Percentiles rank a stretch among this genome's conserved stretches.
These are phyloP conservation scores for Linyphia triangularis DNA, from an alignment of 2,888 invertebrate genomes.

Conservation along the genomic window DNA sequence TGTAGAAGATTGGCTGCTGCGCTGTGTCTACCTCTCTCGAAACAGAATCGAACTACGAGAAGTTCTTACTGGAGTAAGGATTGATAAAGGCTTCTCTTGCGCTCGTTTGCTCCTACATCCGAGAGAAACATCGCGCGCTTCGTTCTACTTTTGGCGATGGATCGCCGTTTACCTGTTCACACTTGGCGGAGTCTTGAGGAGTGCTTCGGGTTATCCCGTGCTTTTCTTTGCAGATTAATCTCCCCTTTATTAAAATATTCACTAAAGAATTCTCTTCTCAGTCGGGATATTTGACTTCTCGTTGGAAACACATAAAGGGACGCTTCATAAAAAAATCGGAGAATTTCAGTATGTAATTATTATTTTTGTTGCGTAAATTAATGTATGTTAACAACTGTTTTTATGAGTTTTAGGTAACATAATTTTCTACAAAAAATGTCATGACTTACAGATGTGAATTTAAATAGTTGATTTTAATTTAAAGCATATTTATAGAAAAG, in stretches of 20 bases:
- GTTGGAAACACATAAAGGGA: neutral
- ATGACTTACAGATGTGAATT: too few species aligned
- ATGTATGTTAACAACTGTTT: too few species aligned
- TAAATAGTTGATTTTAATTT: too few species aligned
- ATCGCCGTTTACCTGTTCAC: slow-evolving; percentile 42
- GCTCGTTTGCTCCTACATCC: slow-evolving; percentile 34
- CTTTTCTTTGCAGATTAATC: neutral
- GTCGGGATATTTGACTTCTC: neutral
- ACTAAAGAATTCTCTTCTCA: neutral
- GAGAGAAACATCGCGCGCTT: slow-evolving; percentile 44
- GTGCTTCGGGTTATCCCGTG: neutral
- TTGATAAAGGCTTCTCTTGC: slow-evolving; percentile 66
- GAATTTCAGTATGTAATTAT: neutral
- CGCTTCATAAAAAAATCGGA: neutral
- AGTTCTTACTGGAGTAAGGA: slow-evolving; percentile 54
- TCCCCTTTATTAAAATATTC: neutral
- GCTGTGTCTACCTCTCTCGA: slow-evolving; percentile 32
- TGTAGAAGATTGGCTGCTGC: slow-evolving; percentile 34
- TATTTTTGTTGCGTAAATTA: neutral
- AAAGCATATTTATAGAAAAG: too few species aligned
- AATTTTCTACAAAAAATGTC: too few species aligned
- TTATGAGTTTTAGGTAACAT: too few species aligned
- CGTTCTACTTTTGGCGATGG: slow-evolving; percentile 44
- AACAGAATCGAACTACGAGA: slow-evolving; percentile 58
- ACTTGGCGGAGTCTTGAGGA: slow-evolving; percentile 22